Percentiles rank a stretch among this genome's conserved stretches.
Conservation (phyloP, 2,888 invertebrate genomes). For the Nezara viridula region DNA sequence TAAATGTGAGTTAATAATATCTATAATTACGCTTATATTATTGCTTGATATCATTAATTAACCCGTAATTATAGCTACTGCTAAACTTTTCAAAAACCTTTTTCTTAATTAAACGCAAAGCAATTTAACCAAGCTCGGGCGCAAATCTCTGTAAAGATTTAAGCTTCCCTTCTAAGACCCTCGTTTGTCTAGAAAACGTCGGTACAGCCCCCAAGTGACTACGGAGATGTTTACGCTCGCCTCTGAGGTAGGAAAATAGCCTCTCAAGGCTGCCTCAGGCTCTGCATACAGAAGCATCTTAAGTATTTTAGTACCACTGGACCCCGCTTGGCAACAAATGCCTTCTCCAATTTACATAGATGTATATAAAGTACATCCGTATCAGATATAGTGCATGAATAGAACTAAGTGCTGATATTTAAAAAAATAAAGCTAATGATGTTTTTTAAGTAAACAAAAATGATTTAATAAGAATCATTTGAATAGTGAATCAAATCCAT, state of each 20-base stretch:
- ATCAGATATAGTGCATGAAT: no score
- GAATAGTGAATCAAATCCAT: no score
- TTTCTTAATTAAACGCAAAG: no score
- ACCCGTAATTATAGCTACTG: no score
- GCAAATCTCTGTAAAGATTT: background rate
- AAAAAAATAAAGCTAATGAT: no score
- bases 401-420: no score
- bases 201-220: constrained; percentile 4
- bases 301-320: background rate
- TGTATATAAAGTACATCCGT: background rate
- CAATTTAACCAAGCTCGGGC: background rate
- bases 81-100: no score
- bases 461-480: no score
- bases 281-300: background rate
- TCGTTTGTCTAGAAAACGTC: background rate
- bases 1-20: no score
- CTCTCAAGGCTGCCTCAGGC: background rate
- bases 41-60: no score
- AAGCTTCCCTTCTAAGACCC: background rate
- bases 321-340: background rate
- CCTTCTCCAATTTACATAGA: background rate
- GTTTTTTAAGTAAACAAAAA: no score
- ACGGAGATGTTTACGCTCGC: background rate
- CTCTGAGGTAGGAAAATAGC: background rate
- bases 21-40: no score